Evolutionary conservation across 2,797 vertebrate species (phyloP).

Genomic region (Sarcoramphus papa): DNA sequence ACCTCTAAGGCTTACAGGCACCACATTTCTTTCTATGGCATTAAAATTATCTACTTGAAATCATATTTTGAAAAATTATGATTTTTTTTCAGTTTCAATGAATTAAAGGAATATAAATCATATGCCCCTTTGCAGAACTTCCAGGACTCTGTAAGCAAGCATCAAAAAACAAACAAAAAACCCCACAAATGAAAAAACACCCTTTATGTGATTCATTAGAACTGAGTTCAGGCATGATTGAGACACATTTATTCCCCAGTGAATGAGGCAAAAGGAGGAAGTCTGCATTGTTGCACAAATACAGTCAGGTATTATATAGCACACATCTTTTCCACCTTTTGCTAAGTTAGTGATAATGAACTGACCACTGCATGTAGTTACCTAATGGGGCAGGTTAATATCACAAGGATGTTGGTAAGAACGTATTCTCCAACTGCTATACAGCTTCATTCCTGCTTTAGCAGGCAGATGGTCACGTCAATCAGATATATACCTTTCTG

Average conservation of each 20-base stretch:
- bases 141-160: neutral
- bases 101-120: neutral
- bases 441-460: neutral
- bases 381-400: neutral
- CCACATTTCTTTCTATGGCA: neutral
- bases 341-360: neutral
- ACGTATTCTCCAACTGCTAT: neutral
- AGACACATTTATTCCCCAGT: neutral
- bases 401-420: neutral
- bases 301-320: neutral
- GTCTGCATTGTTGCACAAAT: neutral
- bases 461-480: neutral
- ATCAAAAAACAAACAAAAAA: neutral
- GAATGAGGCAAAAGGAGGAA: neutral
- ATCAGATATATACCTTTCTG: neutral
- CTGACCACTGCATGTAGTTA: neutral
- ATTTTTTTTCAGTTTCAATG: neutral
- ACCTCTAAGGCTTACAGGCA: neutral
- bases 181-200: fast-evolving
- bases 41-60: neutral
- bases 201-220: neutral
- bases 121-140: neutral
- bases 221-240: neutral
- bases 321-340: neutral
- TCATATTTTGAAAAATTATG: neutral